phyloP scores from a whole-genome alignment of 2,888 invertebrate species.

The Cryptus armator region DNA sequence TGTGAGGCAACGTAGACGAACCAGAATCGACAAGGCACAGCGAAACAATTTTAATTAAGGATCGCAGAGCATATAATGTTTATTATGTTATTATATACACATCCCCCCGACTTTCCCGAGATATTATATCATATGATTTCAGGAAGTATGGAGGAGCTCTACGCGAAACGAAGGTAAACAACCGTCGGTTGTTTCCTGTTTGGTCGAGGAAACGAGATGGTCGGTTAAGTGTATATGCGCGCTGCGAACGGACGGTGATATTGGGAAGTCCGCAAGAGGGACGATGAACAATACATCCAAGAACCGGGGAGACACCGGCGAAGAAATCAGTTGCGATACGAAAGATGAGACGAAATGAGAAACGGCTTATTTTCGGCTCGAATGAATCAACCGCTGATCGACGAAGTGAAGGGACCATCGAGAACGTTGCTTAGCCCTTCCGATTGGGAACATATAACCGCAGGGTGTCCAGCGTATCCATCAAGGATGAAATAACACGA shows the following conservation, averaged over 20 bases:
- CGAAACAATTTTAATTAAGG: conserved; percentile 19
- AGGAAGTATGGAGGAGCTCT: neutral
- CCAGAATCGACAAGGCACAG: neutral
- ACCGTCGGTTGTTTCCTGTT: conserved; percentile 42
- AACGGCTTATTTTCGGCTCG: neutral
- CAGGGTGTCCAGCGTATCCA: neutral
- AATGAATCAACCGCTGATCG: neutral
- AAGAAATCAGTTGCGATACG: conserved; percentile 9
- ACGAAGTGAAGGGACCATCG: neutral
- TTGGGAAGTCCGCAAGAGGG: neutral
- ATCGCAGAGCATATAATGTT: neutral
- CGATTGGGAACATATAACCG: neutral
- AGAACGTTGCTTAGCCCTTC: neutral
- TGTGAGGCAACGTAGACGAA: neutral
- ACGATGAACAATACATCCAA: conserved; percentile 4
- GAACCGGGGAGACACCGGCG: neutral
- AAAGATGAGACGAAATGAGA: conserved; percentile 28
- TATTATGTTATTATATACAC: conserved; percentile 7
- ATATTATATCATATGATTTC: conserved; percentile 18
- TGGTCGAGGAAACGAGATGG: conserved; percentile 31
- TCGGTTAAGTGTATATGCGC: conserved; percentile 30
- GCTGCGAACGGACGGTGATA: neutral
- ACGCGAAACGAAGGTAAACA: conserved; percentile 39
- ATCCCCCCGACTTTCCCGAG: neutral
- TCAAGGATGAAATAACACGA: conserved; percentile 13